Conservation (phyloP, 2,113 vertebrate species). For the Loxodonta africana region DNA sequence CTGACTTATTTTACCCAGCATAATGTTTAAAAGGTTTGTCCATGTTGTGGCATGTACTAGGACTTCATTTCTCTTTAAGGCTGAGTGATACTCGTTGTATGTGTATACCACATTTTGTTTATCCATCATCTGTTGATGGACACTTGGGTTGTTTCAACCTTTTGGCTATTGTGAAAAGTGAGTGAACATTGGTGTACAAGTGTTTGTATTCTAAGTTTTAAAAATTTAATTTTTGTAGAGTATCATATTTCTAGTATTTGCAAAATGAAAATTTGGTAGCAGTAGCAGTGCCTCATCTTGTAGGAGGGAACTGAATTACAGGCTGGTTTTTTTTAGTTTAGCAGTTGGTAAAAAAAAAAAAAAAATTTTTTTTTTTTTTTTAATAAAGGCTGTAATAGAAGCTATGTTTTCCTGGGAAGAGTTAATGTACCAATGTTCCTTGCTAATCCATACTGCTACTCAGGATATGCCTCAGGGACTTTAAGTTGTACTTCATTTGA, state of each 20-base stretch:
- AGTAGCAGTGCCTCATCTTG: not conserved
- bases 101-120: no score
- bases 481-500: not conserved
- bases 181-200: no score
- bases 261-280: conserved; percentile 5
- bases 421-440: not conserved
- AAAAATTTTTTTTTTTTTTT: no score
- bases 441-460: not conserved
- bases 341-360: not conserved
- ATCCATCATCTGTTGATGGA: no score
- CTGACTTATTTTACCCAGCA: no score
- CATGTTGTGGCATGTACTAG: no score
- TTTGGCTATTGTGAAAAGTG: no score
- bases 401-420: not conserved
- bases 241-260: conserved; percentile 30
- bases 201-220: not conserved
- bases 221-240: conserved; percentile 19
- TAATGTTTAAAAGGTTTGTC: no score
- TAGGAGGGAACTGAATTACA: not conserved
- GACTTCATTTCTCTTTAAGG: no score
- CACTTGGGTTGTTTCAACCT: no score
- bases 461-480: not conserved
- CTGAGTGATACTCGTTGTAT: no score
- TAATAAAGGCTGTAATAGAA: not conserved
- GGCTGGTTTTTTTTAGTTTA: not conserved